Evolutionary conservation across 1,140 invertebrate species (phyloP), one percentile per base, ranked within the genome.

Genomic region (Leptonema lineaticorne): DNA sequence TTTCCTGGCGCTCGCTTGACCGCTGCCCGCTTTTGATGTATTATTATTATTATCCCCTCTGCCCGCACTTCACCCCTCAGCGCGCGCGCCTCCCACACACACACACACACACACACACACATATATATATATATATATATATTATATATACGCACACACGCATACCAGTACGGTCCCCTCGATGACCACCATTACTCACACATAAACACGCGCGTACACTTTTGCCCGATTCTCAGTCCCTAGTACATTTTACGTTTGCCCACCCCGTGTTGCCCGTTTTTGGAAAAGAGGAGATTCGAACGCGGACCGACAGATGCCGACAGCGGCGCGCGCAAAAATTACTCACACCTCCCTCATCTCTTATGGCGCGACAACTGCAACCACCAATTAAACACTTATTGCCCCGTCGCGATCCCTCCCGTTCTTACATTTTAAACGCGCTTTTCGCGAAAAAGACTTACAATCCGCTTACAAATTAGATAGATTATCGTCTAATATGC

Each of bases 1-100:
- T 73, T 73, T 73, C 71, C 53, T 64, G 50, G 68, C 60, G 59
- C 59, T 68, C 64, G 68, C 68, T 69, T 73, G 71, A 73, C 71
- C 71, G 59, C 62, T 65, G 68, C 50, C 68, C 68, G 71, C 45
- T 67, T 68, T 68, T 68, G 67, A 68, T 60, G 59, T 68, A 68
- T 68, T 58, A 67, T 67, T 67, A 67, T 67, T 67, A 67, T 67
- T 59, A 22, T 28, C 57, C 53, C 56, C 30, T n/a, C 56, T 14
- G 4, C 37, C 22, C 28, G 57, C 57, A 16, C 62, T 27, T 27
- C 62, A 11, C n/a, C 27, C 27, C 20, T n/a, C 28, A 1, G 11
- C 50, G n/a, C 6, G 2, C 6, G 20, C 64, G 30, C 27, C 50
- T 20, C 18, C 64, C 29, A 11, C 50, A n/a, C 59, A 9, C 24